Conservation (phyloP, 2,113 vertebrate species). For the Parotia lawesii region DNA sequence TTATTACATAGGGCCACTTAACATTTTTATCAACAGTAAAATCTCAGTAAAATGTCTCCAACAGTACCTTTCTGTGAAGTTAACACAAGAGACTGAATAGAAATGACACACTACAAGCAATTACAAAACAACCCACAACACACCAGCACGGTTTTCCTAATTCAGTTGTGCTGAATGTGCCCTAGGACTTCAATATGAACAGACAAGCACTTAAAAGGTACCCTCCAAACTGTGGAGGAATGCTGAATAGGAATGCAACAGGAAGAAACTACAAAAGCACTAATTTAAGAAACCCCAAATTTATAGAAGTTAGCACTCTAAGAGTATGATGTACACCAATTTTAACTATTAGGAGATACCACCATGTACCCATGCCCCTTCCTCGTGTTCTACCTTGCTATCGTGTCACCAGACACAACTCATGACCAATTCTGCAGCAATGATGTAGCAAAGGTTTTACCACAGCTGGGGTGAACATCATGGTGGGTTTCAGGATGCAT, state of each 20-base stretch:
- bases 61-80: neutral
- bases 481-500: neutral
- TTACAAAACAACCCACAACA: neutral
- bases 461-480: neutral
- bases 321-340: neutral
- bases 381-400: rapidly evolving
- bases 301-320: neutral
- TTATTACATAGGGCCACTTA: neutral
- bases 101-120: neutral
- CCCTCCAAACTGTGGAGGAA: neutral
- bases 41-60: neutral
- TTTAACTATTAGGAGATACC: neutral
- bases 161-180: neutral
- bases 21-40: neutral
- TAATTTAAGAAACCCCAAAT: neutral
- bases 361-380: neutral
- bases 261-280: neutral
- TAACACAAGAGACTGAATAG: neutral
- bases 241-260: neutral
- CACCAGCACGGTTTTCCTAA: neutral
- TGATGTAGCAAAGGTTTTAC: neutral
- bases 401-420: neutral
- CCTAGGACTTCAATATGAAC: neutral
- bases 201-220: neutral
- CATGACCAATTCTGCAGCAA: neutral